A percentile compares a stretch with the other conserved stretches of the same genome.
Evolutionary conservation across 2,888 invertebrate genomes (phyloP).

Genomic region (Aelia acuminata): DNA sequence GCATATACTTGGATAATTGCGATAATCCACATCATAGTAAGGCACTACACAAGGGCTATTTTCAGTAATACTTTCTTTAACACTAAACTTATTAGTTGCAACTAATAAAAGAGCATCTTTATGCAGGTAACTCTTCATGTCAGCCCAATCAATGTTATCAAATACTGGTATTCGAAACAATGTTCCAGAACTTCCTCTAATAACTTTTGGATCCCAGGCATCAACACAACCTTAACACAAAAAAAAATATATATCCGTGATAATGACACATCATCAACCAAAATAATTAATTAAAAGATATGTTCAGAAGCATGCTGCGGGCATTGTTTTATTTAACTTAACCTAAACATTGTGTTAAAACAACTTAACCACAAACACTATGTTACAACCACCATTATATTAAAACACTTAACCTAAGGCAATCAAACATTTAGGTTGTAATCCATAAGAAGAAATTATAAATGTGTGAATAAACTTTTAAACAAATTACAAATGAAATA

Average conservation of each 20-base stretch:
- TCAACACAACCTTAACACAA: constrained; percentile 82
- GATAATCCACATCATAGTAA: constrained; percentile 77
- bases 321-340: not conserved
- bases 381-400: too few relatives aligned
- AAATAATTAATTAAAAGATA: not conserved
- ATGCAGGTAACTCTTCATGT: constrained; percentile 69
- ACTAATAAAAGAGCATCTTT: not conserved
- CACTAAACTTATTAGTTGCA: constrained; percentile 25
- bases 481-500: too few relatives aligned
- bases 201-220: constrained; percentile 90
- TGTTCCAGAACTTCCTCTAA: constrained; percentile 87
- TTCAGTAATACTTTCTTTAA: not conserved
- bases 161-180: constrained; percentile 85
- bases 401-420: too few relatives aligned
- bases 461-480: too few relatives aligned
- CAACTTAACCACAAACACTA: too few relatives aligned
- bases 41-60: constrained; percentile 69
- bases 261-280: not conserved
- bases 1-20: constrained; percentile 73
- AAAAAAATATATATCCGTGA: not conserved
- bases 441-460: too few relatives aligned
- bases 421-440: too few relatives aligned
- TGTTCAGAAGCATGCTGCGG: not conserved
- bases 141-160: constrained; percentile 77
- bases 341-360: too few relatives aligned